A percentile compares a stretch with the other conserved stretches of the same genome.
These are phyloP conservation scores for Halcyon senegalensis DNA, from an alignment of 2,113 vertebrate species.

Conservation along the genomic window DNA sequence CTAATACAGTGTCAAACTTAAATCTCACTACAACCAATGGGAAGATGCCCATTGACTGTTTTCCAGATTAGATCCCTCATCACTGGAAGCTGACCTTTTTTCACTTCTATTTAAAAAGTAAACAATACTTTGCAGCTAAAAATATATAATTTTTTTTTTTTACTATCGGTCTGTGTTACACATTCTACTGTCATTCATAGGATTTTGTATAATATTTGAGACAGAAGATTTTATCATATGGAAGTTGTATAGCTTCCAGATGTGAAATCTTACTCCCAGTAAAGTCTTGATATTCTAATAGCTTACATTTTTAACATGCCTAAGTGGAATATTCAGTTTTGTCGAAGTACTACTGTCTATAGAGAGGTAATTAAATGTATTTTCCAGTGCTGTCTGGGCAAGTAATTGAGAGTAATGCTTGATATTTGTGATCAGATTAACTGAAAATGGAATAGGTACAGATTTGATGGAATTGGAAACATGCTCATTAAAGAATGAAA, in stretches of 20 bases:
- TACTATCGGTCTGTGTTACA: not conserved
- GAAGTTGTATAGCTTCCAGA: not conserved
- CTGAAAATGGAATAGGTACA: not conserved
- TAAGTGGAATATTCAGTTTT: not conserved
- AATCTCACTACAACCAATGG: not conserved
- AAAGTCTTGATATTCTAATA: not conserved
- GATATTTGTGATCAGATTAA: not conserved
- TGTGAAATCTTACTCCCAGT: not conserved
- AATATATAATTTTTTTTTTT: not conserved
- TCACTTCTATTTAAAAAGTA: not conserved
- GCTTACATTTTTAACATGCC: not conserved
- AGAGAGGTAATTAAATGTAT: not conserved
- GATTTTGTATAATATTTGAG: not conserved
- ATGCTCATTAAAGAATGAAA: not conserved
- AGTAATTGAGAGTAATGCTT: not conserved
- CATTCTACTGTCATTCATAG: not conserved
- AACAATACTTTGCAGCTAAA: not conserved
- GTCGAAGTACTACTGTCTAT: not conserved
- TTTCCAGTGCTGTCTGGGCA: not conserved
- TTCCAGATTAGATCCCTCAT: not conserved
- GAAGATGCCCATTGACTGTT: not conserved
- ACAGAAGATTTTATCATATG: not conserved
- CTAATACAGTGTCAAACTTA: not conserved
- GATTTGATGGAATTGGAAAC: not conserved
- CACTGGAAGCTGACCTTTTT: slow-evolving; percentile 2